Base-by-base conservation (phyloP, 2,113 vertebrate genomes). In the Zosterops borbonicus region DNA sequence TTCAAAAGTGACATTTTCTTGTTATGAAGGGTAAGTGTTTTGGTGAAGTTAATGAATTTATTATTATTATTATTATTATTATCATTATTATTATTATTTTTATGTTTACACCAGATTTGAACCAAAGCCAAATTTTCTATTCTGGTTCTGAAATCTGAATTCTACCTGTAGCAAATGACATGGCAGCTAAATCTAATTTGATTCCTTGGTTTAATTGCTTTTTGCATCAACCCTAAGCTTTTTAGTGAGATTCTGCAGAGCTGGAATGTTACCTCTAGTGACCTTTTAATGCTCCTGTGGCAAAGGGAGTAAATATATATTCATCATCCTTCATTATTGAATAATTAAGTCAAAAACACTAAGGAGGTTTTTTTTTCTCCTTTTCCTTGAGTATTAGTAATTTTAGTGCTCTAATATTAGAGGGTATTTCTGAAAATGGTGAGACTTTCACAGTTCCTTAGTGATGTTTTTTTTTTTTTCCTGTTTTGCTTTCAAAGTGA, bases 11-110 rank as follows among this genome's bases (percentile, higher is more conserved):
- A 83, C 19, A 12, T 96, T 97, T 94, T 58, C 12, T 39, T 98
- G 98, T 94, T 7, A 53, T 3, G 2, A 9, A 8, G 98, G 98
- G 98, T 98, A 81, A 97, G 97, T 96, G 25, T 69, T 69, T 83
- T 69, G 27, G 21, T 71, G 25, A 77, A 65, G 16, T 41, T 62
- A 64, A 80, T 59, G 4, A 53, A 37, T 87, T 5, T 2, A 39
- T 71, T 55, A 5, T 44, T 47, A 27, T 37, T 11, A 56, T 52
- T n/a, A 39, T 39, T 39, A 39, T 52, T 47, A 23, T n/a, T 11
- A n/a, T n/a, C n/a, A 27, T 37, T 11, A 56, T 52, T n/a, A 39
- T 39, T 39, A 39, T 52, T 47, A 23, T n/a, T 11, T 52, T 52
- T n/a, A 12, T 39, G 8, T 68, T 84, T 60, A 46, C 20, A 24